Percentiles rank a stretch among this genome's conserved stretches.
These are phyloP conservation scores for Benthochromis sp. DNA, from an alignment of 2,113 vertebrate genomes.

Conservation along the genomic window DNA sequence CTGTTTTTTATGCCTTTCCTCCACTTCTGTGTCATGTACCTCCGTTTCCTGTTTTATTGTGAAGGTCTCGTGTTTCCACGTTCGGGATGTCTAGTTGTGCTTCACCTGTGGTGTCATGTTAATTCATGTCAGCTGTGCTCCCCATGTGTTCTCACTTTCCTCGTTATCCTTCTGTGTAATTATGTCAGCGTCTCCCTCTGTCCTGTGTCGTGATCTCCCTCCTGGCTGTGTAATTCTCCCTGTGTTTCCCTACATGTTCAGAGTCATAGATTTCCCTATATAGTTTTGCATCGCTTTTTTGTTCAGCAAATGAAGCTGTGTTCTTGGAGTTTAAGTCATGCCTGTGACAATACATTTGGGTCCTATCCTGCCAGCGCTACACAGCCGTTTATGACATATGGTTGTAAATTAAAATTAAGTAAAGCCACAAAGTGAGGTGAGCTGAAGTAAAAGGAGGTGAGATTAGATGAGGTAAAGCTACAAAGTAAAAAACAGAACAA, in stretches of 20 bases:
- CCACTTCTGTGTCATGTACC: background rate
- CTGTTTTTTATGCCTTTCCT: background rate
- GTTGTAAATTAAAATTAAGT: background rate
- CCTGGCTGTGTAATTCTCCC: background rate
- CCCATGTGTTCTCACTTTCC: rapidly evolving
- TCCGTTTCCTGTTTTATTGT: background rate
- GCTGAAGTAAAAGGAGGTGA: background rate
- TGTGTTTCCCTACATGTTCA: background rate
- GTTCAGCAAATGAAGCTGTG: background rate
- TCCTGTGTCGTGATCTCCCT: rapidly evolving
- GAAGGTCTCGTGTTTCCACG: background rate
- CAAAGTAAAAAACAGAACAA: background rate
- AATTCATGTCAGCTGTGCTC: background rate
- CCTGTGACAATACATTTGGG: rapidly evolving
- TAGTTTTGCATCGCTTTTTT: rapidly evolving
- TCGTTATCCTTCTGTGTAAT: background rate
- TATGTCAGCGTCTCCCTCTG: rapidly evolving
- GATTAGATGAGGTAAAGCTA: rapidly evolving
- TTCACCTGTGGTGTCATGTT: background rate
- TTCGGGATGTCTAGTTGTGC: background rate
- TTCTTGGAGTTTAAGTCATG: rapidly evolving
- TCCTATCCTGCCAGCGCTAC: background rate
- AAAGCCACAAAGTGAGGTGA: background rate
- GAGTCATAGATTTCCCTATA: rapidly evolving
- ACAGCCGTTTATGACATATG: background rate